Evolutionary conservation across 1,140 invertebrate species (phyloP).

Genomic region (Leptinotarsa defecta): DNA sequence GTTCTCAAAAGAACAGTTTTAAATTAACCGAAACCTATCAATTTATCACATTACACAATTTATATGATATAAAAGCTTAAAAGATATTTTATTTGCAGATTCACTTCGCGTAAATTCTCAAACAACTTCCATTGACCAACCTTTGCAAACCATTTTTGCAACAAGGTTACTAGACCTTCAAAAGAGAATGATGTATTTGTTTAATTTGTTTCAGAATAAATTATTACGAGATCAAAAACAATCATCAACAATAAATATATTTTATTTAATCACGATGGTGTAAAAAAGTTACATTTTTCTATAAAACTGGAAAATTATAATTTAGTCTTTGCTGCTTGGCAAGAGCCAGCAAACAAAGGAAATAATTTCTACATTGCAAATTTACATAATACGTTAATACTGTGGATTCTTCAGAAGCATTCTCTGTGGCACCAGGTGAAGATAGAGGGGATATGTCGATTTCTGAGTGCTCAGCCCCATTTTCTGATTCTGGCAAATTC

Average conservation of each 20-base stretch:
- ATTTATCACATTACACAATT: too few relatives aligned
- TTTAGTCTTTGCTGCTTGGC: constrained; percentile 54
- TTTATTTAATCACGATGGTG: constrained; percentile 9
- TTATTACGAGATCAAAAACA: neutral
- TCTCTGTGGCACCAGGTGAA: constrained; percentile 47
- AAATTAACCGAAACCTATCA: too few relatives aligned
- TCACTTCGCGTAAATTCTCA: too few relatives aligned
- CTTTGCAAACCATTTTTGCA: too few relatives aligned
- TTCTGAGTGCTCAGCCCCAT: constrained; percentile 46
- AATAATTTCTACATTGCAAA: constrained; percentile 58
- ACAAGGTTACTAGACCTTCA: too few relatives aligned
- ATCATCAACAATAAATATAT: constrained; percentile 12
- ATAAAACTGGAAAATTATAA: constrained; percentile 39
- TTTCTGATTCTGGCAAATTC: constrained; percentile 40
- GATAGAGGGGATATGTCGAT: constrained; percentile 49
- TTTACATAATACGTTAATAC: constrained; percentile 59
- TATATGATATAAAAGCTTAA: too few relatives aligned
- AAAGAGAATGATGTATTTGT: neutral
- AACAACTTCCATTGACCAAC: too few relatives aligned
- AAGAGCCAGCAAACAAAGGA: constrained; percentile 59
- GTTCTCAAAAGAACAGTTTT: too few relatives aligned
- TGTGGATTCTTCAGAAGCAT: constrained; percentile 53
- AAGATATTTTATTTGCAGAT: too few relatives aligned
- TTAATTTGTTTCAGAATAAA: neutral
- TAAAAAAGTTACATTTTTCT: constrained; percentile 9